phyloP scores from a whole-genome alignment of 1,140 invertebrate species.

The Drosophila bifasciata region DNA sequence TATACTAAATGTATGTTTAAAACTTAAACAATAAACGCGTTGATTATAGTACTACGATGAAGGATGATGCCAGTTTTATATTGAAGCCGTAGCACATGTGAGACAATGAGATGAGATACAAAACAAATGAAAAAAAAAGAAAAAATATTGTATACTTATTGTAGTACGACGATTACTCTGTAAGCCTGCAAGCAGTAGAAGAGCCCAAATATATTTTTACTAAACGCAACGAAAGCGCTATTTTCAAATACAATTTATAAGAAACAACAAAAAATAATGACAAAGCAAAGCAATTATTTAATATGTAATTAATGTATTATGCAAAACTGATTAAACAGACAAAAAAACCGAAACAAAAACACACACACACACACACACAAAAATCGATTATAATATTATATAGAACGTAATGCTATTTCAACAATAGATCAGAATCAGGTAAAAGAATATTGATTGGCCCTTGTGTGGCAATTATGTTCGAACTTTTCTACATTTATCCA shows the following conservation, averaged over 20 bases:
- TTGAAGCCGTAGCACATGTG: conserved; percentile 57
- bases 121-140: too few relatives aligned
- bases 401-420: not conserved
- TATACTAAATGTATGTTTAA: conserved; percentile 49
- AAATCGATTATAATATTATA: not conserved
- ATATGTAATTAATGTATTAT: conserved; percentile 78
- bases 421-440: conserved; percentile 27
- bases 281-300: conserved; percentile 81
- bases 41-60: conserved; percentile 29
- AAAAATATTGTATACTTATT: conserved; percentile 47
- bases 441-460: conserved; percentile 18
- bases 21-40: conserved; percentile 51
- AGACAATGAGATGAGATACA: conserved; percentile 19
- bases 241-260: conserved; percentile 78
- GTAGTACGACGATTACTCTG: conserved; percentile 31
- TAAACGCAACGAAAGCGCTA: conserved; percentile 76
- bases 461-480: conserved; percentile 13
- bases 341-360: conserved; percentile 35
- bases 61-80: conserved; percentile 38
- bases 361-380: conserved; percentile 4
- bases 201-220: conserved; percentile 81
- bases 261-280: conserved; percentile 57
- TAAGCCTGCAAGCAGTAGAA: conserved; percentile 67
- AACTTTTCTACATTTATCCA: conserved; percentile 34
- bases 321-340: conserved; percentile 47